Percentiles rank a stretch among this genome's conserved stretches.
Evolutionary conservation across 2,888 invertebrate genomes (phyloP).

Genomic region (Hirtodrosophila alboralis): DNA sequence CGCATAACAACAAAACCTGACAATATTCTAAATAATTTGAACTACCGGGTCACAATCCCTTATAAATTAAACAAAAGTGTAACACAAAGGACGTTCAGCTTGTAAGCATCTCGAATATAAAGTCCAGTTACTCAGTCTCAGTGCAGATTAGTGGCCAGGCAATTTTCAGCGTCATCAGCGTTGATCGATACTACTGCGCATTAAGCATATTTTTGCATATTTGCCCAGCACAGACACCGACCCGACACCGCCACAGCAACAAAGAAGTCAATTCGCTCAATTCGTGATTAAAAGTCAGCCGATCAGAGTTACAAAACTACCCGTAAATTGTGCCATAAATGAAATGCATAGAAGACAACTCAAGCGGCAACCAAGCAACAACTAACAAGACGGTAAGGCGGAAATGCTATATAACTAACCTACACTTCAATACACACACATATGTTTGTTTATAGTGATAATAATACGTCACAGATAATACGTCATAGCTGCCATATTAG

Average conservation of each 20-base stretch:
- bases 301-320: not conserved
- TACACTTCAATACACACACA: constrained; percentile 38
- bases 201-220: constrained; percentile 47
- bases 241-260: constrained; percentile 5
- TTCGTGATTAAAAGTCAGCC: too few relatives aligned
- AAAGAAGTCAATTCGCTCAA: constrained; percentile 7
- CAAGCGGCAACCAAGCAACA: constrained; percentile 16
- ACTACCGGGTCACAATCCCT: constrained; percentile 14
- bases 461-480: constrained; percentile 10
- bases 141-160: constrained; percentile 70
- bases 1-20: constrained; percentile 14
- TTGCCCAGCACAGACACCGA: constrained; percentile 10
- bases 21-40: constrained; percentile 18
- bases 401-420: constrained; percentile 50
- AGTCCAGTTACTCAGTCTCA: constrained; percentile 70
- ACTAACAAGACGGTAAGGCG: constrained; percentile 40
- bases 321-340: constrained; percentile 1
- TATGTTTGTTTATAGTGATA: not conserved
- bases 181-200: constrained; percentile 55
- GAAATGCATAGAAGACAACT: constrained; percentile 10
- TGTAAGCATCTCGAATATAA: constrained; percentile 50
- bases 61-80: constrained; percentile 34
- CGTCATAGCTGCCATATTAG: constrained; percentile 54
- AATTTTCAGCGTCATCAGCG: constrained; percentile 17
- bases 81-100: constrained; percentile 18